Base-by-base conservation (phyloP, 2,797 vertebrate species). In the Rallus crepitans region DNA sequence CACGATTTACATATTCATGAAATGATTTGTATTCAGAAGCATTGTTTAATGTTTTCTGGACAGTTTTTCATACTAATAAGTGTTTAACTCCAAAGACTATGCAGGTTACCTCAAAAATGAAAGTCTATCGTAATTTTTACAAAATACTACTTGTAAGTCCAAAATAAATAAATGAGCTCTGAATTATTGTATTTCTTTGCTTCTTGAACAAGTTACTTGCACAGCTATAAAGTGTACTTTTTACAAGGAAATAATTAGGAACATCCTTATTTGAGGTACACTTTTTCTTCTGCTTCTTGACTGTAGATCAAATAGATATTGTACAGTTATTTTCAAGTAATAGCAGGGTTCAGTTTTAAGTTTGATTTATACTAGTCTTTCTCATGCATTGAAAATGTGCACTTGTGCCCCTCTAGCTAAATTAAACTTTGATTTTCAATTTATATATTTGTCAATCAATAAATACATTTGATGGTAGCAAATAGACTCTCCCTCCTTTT, bases 391-490 rank as follows among this genome's bases (percentile, higher is more conserved):
- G 76, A 64, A 91, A 93, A 91, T 33, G 56, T 53, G 72, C 57
- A 30, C 65, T 94, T 28, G 56, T 77, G 52, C 60, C 80, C 60
- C 64, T 59, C 61, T 5, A 42, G 48, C 70, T 77, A 81, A 90
- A 95, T 95, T 73, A 73, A 85, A 84, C 78, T 90, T 90, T 81
- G 82, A 88, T 91, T 95, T 88, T 81, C 82, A 75, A 77, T 94
- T 81, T 91, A 61, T 80, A 1, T 28, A 27, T 76, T 89, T 93
- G 53, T 90, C 77, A 73, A 70, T 94, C 82, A 86, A 73, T 95
- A 91, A 87, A 66, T 47, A 6, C 5, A 9, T 47, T 63, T 73
- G 72, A 88, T 66, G 94, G 42, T 15, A 82, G 55, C 33, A 66
- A 78, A 69, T 8, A 70, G 47, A 69, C 65, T 69, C 53, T 27